phyloP scores from a whole-genome alignment of 1,140 invertebrate genomes.

The Cydia pomonella region DNA sequence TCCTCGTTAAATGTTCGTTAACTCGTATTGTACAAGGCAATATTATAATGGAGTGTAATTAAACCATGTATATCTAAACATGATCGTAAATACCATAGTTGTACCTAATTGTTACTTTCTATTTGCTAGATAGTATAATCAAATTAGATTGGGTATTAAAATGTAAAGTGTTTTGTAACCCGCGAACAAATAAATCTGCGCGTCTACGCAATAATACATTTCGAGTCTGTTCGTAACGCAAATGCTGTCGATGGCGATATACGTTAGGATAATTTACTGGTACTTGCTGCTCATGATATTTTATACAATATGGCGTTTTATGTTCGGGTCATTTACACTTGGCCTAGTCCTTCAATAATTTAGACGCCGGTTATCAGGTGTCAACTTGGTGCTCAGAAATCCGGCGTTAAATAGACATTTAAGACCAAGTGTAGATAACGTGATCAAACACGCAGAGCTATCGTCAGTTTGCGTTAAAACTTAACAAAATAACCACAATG shows the following conservation, averaged over 20 bases:
- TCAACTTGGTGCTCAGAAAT: not conserved
- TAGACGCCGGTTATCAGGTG: not conserved
- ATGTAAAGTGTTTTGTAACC: constrained; percentile 64
- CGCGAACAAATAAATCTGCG: constrained; percentile 25
- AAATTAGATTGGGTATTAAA: constrained; percentile 76
- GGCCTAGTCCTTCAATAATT: not conserved
- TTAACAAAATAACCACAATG: constrained; percentile 11
- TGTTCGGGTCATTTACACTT: not conserved
- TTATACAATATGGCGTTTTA: not conserved
- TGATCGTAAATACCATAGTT: constrained; percentile 65
- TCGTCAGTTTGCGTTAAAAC: no score
- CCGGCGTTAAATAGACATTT: no score
- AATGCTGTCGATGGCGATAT: constrained; percentile 11
- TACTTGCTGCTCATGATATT: constrained; percentile 4
- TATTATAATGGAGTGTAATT: constrained; percentile 67
- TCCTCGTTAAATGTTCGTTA: constrained; percentile 71
- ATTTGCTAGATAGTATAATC: constrained; percentile 80
- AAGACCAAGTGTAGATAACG: not conserved
- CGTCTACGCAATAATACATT: constrained; percentile 18
- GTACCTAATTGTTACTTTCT: constrained; percentile 80
- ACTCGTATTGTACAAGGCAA: constrained; percentile 71
- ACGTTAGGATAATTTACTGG: constrained; percentile 12
- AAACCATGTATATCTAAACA: constrained; percentile 62
- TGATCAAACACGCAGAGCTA: not conserved
- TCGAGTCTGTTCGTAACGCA: not conserved